Evolutionary conservation across 2,888 invertebrate genomes (phyloP), one percentile per base, ranked within the genome.

Genomic region (Xestia ashworthii): DNA sequence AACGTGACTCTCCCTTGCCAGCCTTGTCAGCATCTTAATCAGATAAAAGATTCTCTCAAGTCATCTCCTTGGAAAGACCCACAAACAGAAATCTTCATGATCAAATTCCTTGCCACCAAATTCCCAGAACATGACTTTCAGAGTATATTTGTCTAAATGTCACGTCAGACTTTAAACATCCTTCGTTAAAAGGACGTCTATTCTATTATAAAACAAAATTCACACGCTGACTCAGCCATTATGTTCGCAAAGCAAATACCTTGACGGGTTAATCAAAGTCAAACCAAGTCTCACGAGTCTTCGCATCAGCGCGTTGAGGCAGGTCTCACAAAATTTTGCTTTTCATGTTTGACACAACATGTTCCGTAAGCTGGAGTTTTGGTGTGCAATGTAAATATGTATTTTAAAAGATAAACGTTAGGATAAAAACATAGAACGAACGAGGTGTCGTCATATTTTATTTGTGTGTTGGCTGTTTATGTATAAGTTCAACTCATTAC

Each of bases 261-360:
- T 86, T 81, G 77, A 77, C 71, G 69, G 80, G 77, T 78, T 85
- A 85, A 86, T 87, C 83, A 84, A 83, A 88, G 78, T 76, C 71
- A 80, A 84, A 78, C 72, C 69, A 72, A 71, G 76, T 77, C 62
- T 66, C 60, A 77, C 72, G 74, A 32, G 73, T 60, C 62, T 68
- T 72, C 55, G 44, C 67, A 74, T 75, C 79, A 87, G 80, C 65
- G 72, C 74, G 81, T 90, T 90, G 88, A 84, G 89, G 89, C 83
- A 89, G 89, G 90, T 85, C 86, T 72, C 68, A 76, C 65, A 68
- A 75, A 76, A 72, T 69, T 69, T 80, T 62, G 58, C 41, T 60
- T 73, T 69, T 77, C 67, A 77, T 77, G 6, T 69, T 81, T 67
- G 32, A 67, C 25, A 62, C n/a, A 55, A 41, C 22, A 68, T 69